Percentiles rank a stretch among this genome's conserved stretches.
phyloP scores from a whole-genome alignment of 92 coral and sea anemone genomes.

The Phenganax marumi region DNA sequence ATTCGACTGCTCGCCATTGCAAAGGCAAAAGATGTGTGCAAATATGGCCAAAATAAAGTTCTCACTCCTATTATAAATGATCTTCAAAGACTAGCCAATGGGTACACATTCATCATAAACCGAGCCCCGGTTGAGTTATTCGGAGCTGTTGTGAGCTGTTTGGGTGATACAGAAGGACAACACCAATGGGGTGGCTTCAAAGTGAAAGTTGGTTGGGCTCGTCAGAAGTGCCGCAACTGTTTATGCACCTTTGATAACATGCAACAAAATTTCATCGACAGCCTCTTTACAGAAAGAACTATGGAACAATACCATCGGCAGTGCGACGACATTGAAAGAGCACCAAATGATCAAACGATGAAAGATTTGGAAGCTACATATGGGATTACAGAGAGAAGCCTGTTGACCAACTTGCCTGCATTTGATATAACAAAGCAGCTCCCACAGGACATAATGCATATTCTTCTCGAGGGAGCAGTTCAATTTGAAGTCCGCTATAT shows the following conservation, averaged over 20 bases:
- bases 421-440: slow-evolving; percentile 35
- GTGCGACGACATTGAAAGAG: slow-evolving; percentile 32
- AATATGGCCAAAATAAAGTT: slow-evolving; percentile 23
- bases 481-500: slow-evolving; percentile 29
- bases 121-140: slow-evolving; percentile 3
- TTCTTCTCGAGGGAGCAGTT: slow-evolving; percentile 19
- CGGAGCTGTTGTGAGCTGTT: slow-evolving; percentile 30
- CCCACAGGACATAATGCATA: slow-evolving; percentile 25
- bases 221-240: slow-evolving; percentile 33
- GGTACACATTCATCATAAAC: slow-evolving; percentile 2
- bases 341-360: slow-evolving; percentile 7
- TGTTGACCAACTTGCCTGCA: slow-evolving; percentile 1
- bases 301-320: slow-evolving; percentile 14
- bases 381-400: slow-evolving; percentile 1
- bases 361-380: slow-evolving; percentile 18
- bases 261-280: slow-evolving; percentile 19
- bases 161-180: slow-evolving; percentile 6
- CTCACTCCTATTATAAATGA: slow-evolving; percentile 21
- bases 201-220: slow-evolving; percentile 30
- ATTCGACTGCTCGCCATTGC: slow-evolving; percentile 25
- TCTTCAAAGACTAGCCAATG: slow-evolving; percentile 14
- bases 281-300: slow-evolving; percentile 21
- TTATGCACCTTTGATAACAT: slow-evolving; percentile 21
- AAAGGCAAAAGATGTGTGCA: slow-evolving; percentile 13
- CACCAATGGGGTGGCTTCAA: slow-evolving; percentile 15